Conservation (phyloP, 2,888 invertebrate species). For the Apoderus coryli region DNA sequence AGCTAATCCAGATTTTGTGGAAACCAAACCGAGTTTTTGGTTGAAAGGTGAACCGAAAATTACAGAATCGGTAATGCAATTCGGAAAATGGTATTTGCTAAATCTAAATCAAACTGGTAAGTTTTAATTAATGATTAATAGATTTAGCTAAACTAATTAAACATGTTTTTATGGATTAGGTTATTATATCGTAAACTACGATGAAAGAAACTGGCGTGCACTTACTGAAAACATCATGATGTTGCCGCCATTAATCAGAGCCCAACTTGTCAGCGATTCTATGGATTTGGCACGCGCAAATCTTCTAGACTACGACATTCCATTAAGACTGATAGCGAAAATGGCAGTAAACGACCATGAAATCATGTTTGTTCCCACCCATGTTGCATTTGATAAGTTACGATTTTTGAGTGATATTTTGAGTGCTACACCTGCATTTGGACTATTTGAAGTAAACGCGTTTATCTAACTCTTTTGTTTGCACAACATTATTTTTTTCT, state of each 20-base stretch:
- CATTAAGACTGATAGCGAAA: conserved; percentile 35
- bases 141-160: too few species aligned
- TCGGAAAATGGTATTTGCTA: conserved; percentile 43
- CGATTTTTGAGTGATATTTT: conserved; percentile 43
- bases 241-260: conserved; percentile 45
- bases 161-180: conserved; percentile 33
- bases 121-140: too few species aligned
- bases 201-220: conserved; percentile 42
- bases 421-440: conserved; percentile 41
- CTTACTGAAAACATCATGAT: conserved; percentile 36
- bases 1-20: conserved; percentile 24
- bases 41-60: conserved; percentile 32
- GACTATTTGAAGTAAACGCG: conserved; percentile 46
- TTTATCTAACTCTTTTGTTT: too few species aligned
- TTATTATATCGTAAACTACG: conserved; percentile 54
- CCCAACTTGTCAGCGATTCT: conserved; percentile 56
- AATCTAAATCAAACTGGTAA: conserved; percentile 51
- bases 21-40: conserved; percentile 36
- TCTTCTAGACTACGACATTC: conserved; percentile 40
- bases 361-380: conserved; percentile 43
- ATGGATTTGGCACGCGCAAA: conserved; percentile 43
- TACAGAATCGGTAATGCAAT: conserved; percentile 20
- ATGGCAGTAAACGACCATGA: conserved; percentile 32
- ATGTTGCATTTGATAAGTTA: conserved; percentile 41
- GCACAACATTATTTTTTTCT: conserved; percentile 1